Percentiles rank a stretch among this genome's conserved stretches.
Evolutionary conservation across 2,888 invertebrate species (phyloP).

Genomic region (Oeneis ivallda): DNA sequence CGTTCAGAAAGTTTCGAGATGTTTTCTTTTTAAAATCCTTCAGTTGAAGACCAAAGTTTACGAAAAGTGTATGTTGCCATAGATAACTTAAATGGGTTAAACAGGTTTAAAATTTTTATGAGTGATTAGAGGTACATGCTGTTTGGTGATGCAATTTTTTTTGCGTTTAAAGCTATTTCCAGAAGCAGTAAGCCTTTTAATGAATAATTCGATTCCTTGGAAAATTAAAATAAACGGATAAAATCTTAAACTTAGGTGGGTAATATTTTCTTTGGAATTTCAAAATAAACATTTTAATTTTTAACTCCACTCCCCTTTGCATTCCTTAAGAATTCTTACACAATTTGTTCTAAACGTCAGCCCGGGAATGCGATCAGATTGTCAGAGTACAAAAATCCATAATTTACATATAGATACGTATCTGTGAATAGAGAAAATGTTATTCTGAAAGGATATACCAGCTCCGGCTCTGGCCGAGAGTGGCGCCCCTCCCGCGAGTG

Average conservation of each 20-base stretch:
- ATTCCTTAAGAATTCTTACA: conserved; percentile 32
- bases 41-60: too few relatives aligned
- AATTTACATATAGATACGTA: conserved; percentile 76
- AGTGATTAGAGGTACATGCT: too few relatives aligned
- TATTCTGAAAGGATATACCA: conserved; percentile 71
- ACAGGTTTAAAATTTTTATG: too few relatives aligned
- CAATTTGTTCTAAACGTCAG: conserved; percentile 33
- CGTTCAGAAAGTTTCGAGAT: too few relatives aligned
- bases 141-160: too few relatives aligned
- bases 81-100: too few relatives aligned
- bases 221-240: background rate
- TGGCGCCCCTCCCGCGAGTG: conserved; percentile 76
- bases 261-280: too few relatives aligned
- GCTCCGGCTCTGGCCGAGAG: conserved; percentile 72
- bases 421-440: conserved; percentile 71
- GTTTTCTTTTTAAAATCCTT: too few relatives aligned
- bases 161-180: too few relatives aligned
- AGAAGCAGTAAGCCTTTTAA: too few relatives aligned
- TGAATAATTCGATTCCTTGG: too few relatives aligned
- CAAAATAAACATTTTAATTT: conserved; percentile 18
- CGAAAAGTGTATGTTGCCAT: too few relatives aligned
- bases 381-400: conserved; percentile 52
- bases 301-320: conserved; percentile 19
- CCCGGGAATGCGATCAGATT: conserved; percentile 35
- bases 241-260: background rate